Base-by-base conservation (phyloP, 2,797 vertebrate genomes). In the Cephalopachus bancanus region DNA sequence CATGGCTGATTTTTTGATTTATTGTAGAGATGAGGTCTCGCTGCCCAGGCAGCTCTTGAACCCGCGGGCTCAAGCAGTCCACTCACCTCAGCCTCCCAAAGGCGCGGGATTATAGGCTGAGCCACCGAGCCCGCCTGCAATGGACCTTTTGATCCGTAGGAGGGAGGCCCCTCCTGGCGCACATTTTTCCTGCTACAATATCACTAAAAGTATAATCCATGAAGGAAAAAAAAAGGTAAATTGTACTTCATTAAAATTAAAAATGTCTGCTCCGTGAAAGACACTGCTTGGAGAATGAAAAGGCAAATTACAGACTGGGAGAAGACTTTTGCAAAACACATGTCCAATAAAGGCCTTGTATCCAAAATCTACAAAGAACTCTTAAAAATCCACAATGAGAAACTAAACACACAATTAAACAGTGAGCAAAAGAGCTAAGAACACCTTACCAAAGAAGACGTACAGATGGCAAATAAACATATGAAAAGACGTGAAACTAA, bases 241-340 rank as follows among this genome's bases (percentile, higher is more conserved):
- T 71, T 59, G 26, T 8, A 62, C 17, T 71, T 83, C 24, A 71
- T 93, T 95, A 93, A 80, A 67, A 91, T 80, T 76, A 88, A 72
- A 93, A 83, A 28, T 16, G 28, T 33, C 93, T 83, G 5, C 28
- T 85, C 19, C 69, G 49, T 83, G 55, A 72, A 91, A 86, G 15
- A 26, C 3, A 33, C 22, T 53, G n/a, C 53, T 71, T 22, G 62
- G 33, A 57, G 62, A 72, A 83, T 74, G 28, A 76, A 71, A 89
- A 87, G 14, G 64, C 37, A 75, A 89, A 24, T n/a, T 85, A 19
- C 3, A 79, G 15, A 28, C 24, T 20, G 20, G n/a, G 3, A 80
- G 44, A 57, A 92, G 65, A 72, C n/a, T 17, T 86, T 83, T 57
- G 69, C 44, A 53, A 92, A 94, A 78, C 10, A 65, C n/a, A 19